These are phyloP conservation scores for Euphydryas editha DNA, from an alignment of 2,888 invertebrate species.

Conservation along the genomic window DNA sequence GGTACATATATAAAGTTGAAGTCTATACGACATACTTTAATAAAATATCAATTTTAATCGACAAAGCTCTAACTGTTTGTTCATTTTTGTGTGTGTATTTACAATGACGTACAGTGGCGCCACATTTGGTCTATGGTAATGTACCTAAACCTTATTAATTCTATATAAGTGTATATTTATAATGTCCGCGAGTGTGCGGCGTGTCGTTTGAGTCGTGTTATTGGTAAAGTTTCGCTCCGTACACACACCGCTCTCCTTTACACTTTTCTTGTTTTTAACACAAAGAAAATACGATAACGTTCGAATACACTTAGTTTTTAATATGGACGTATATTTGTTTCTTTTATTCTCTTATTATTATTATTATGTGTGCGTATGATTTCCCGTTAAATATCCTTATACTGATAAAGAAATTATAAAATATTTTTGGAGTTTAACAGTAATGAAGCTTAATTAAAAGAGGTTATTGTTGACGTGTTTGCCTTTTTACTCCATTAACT, in stretches of 20 bases:
- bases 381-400: too few relatives aligned
- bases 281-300: background rate
- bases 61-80: too few relatives aligned
- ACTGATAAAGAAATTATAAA: too few relatives aligned
- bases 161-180: constrained; percentile 6
- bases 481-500: too few relatives aligned
- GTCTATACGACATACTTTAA: too few relatives aligned
- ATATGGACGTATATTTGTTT: background rate
- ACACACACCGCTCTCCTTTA: constrained; percentile 7
- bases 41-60: too few relatives aligned
- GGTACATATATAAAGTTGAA: too few relatives aligned
- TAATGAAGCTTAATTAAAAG: too few relatives aligned
- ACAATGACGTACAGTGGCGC: too few relatives aligned
- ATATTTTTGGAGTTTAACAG: background rate
- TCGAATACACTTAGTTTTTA: background rate
- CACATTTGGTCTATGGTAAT: background rate
- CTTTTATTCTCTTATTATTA: background rate
- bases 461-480: too few relatives aligned
- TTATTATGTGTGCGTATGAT: background rate
- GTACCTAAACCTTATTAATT: background rate
- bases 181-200: constrained; percentile 28
- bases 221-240: constrained; percentile 33
- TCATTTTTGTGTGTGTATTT: too few relatives aligned
- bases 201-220: constrained; percentile 30
- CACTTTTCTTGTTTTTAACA: constrained; percentile 9